Evolutionary conservation across 2,797 vertebrate species (phyloP).

Genomic region (Neosilurus mollespiculum): DNA sequence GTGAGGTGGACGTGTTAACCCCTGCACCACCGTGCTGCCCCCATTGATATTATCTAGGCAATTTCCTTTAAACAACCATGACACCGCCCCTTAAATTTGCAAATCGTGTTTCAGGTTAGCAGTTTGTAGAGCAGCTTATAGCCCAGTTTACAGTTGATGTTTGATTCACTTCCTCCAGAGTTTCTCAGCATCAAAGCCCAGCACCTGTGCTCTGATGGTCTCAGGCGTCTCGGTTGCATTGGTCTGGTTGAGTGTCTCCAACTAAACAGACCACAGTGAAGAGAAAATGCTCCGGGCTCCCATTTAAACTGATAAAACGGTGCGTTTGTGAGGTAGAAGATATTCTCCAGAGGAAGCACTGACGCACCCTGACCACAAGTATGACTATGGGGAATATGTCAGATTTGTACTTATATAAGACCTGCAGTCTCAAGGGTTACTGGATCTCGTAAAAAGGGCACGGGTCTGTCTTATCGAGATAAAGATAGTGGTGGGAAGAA

Average conservation of each 20-base stretch:
- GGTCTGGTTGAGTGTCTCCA: too few relatives aligned
- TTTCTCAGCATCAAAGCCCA: too few relatives aligned
- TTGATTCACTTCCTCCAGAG: too few relatives aligned
- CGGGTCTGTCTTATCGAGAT: neutral
- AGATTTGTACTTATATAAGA: neutral
- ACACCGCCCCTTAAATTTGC: too few relatives aligned
- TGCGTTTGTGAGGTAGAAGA: neutral
- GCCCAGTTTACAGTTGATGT: neutral
- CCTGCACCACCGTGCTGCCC: too few relatives aligned
- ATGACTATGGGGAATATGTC: neutral
- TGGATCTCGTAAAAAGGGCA: neutral
- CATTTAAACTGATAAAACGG: neutral
- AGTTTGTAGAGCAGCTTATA: too few relatives aligned
- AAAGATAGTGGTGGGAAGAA: slow-evolving; percentile 2
- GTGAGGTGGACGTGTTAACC: too few relatives aligned
- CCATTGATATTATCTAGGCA: too few relatives aligned
- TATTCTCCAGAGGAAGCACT: neutral
- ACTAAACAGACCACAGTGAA: neutral
- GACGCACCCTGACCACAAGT: too few relatives aligned
- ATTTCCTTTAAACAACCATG: too few relatives aligned
- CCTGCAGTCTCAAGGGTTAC: neutral
- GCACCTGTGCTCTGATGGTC: neutral
- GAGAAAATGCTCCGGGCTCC: neutral
- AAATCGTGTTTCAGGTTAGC: neutral
- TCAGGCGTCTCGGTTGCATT: neutral